These are phyloP conservation scores for Porites cylindrica DNA, from an alignment of 92 coral and sea anemone genomes.

Conservation along the genomic window DNA sequence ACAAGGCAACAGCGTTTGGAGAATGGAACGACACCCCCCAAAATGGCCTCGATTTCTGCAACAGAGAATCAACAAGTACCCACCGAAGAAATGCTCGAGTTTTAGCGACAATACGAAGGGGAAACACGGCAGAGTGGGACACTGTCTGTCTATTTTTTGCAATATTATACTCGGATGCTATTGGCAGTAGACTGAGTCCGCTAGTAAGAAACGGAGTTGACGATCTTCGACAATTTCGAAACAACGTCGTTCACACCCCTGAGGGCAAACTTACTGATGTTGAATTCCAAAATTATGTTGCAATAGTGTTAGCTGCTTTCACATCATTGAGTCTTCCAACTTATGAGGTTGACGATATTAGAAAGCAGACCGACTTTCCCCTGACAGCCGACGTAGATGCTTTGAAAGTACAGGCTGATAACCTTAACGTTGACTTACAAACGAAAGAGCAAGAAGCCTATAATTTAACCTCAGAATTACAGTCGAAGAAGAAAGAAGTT, in stretches of 20 bases:
- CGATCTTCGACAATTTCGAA: conserved; percentile 41
- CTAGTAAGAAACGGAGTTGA: conserved; percentile 22
- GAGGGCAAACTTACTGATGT: conserved; percentile 26
- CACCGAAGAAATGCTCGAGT: conserved; percentile 1
- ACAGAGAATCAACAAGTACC: conserved; percentile 29
- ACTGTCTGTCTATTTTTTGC: conserved; percentile 65
- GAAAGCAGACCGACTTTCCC: conserved; percentile 35
- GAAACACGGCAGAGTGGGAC: conserved; percentile 68
- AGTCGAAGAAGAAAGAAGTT: too few relatives aligned
- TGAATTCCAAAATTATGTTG: conserved; percentile 23
- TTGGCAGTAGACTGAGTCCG: conserved; percentile 41
- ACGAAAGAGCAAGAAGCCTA: too few relatives aligned
- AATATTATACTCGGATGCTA: conserved; percentile 61
- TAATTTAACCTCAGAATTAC: too few relatives aligned
- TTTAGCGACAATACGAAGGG: conserved; percentile 37
- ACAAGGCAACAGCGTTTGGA: conserved; percentile 36
- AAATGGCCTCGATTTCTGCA: conserved; percentile 35
- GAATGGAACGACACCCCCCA: conserved; percentile 46
- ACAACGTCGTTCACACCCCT: conserved; percentile 48
- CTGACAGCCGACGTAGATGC: conserved; percentile 26
- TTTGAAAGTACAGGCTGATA: background rate
- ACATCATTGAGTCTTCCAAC: conserved; percentile 24
- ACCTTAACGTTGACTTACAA: background rate
- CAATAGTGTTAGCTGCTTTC: conserved; percentile 35
- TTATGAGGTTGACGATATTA: conserved; percentile 30